Conservation (phyloP, 30 jellyfish, hydroid and myxozoan genomes). For the Aurelia sp. region DNA sequence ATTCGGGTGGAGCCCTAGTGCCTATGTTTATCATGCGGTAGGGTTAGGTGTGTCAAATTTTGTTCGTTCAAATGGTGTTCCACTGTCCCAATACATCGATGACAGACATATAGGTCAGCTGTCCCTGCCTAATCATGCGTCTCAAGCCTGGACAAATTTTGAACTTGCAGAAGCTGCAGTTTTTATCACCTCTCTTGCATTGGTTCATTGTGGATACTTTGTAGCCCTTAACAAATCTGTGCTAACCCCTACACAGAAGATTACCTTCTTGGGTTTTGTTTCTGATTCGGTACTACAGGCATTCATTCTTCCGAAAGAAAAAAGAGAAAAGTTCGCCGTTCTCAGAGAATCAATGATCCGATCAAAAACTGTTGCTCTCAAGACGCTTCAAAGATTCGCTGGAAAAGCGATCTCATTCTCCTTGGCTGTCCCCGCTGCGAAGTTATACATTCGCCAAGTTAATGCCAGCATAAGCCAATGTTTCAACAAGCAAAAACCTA, state of each 20-base stretch:
- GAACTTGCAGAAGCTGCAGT: too few species aligned
- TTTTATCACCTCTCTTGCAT: too few species aligned
- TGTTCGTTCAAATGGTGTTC: constrained; percentile 17
- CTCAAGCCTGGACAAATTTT: too few species aligned
- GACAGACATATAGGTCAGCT: constrained; percentile 16
- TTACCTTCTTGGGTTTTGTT: too few species aligned
- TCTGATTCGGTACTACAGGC: too few species aligned
- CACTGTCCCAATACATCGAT: constrained; percentile 19
- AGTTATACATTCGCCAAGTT: background rate
- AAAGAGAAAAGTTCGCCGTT: too few species aligned
- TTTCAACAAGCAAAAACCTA: too few species aligned
- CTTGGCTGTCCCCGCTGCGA: constrained; percentile 14
- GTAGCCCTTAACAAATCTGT: too few species aligned
- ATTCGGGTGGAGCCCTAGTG: background rate
- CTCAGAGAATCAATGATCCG: too few species aligned
- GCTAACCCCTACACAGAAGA: too few species aligned
- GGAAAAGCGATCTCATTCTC: constrained; percentile 10
- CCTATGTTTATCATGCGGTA: background rate
- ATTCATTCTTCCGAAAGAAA: too few species aligned
- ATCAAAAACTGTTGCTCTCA: background rate
- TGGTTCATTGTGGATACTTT: too few species aligned
- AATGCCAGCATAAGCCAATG: constrained; percentile 5
- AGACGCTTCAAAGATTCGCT: constrained; percentile 1
- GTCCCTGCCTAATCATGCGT: background rate
- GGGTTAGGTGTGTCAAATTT: constrained; percentile 13